A percentile compares a stretch with the other conserved stretches of the same genome.
These are phyloP conservation scores for Urocolius indicus DNA, from an alignment of 2,113 vertebrate genomes.

Conservation along the genomic window DNA sequence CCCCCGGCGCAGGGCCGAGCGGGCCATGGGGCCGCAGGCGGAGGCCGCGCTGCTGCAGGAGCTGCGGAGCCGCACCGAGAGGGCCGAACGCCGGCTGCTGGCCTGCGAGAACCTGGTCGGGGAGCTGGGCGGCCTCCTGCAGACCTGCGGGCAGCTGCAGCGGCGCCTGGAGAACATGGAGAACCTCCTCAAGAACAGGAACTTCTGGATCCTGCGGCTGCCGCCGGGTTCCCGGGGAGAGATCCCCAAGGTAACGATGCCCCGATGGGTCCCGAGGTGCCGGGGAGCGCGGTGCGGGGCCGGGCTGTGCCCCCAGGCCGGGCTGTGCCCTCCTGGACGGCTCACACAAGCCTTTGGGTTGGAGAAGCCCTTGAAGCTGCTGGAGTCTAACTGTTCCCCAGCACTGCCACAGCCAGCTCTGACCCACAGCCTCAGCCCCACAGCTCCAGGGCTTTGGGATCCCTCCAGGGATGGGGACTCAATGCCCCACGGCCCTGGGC, in stretches of 20 bases:
- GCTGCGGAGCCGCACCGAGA: conserved; percentile 66
- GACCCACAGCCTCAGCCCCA: too few relatives aligned
- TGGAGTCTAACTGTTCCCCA: too few relatives aligned
- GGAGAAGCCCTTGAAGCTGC: too few relatives aligned
- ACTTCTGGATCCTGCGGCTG: conserved; percentile 79
- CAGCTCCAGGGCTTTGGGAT: too few relatives aligned
- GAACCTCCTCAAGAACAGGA: conserved; percentile 80
- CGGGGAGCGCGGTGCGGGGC: too few relatives aligned
- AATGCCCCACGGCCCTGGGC: too few relatives aligned
- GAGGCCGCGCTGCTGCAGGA: conserved; percentile 69
- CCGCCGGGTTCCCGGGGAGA: conserved; percentile 54
- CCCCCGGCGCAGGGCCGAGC: background rate
- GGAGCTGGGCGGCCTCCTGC: conserved; percentile 75
- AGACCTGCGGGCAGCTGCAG: conserved; percentile 72
- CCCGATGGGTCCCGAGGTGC: accelerated
- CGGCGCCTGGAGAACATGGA: conserved; percentile 76
- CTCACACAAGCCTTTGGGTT: too few relatives aligned
- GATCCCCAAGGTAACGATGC: conserved; percentile 65
- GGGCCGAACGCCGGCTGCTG: conserved; percentile 56
- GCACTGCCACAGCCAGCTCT: too few relatives aligned
- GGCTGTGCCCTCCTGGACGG: too few relatives aligned
- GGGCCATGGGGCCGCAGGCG: background rate
- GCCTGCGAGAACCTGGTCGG: conserved; percentile 77
- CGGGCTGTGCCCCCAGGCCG: too few relatives aligned
- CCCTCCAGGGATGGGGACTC: too few relatives aligned